Base-by-base conservation (phyloP, 2,888 invertebrate genomes). In the Dinocampus coccinellae region DNA sequence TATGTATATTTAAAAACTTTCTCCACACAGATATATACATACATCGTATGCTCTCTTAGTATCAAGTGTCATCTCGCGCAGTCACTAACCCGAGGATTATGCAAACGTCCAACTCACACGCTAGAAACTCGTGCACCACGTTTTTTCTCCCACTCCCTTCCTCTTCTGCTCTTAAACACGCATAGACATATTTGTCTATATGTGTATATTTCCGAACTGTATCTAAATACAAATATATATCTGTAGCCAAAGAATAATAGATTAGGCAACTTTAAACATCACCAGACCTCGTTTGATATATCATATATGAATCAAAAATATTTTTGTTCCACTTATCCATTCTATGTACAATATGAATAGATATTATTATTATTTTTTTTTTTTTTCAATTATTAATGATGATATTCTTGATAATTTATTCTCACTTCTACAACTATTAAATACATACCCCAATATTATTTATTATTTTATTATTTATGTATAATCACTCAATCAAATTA, bases 31-130 rank as follows among this genome's bases (percentile, higher is more conserved):
- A 39, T 39, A 39, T 39, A 39, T 39, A 63, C 13, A 22, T 47
- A 11, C 13, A 11, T 47, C 11, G 39, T 39, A 3, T 39, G 39
- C 20, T 39, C 29, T 24, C n/a, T 34, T 63, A 42, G 26, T 63
- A 63, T 63, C 24, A 47, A 24, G 29, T 63, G 47, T 63, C 47
- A 47, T 63, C 47, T 39, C n/a, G n/a, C 47, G 47, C 26, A 16
- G 63, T 39, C 47, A 47, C 13, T n/a, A 63, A 47, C 29, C 20
- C 24, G 20, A 63, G 47, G 20, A 53, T 63, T 63, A 63, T 47
- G 63, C 47, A 63, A 63, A 63, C 47, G 16, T 63, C 22, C 7
- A 16, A 26, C 24, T 26, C 29, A 11, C 60, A 20, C 60, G 60
- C 60, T 34, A 22, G 36, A 39, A 39, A 39, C 13, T 39, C 39